Conservation (phyloP, 2,113 vertebrate genomes). For the Amia ocellicauda region DNA sequence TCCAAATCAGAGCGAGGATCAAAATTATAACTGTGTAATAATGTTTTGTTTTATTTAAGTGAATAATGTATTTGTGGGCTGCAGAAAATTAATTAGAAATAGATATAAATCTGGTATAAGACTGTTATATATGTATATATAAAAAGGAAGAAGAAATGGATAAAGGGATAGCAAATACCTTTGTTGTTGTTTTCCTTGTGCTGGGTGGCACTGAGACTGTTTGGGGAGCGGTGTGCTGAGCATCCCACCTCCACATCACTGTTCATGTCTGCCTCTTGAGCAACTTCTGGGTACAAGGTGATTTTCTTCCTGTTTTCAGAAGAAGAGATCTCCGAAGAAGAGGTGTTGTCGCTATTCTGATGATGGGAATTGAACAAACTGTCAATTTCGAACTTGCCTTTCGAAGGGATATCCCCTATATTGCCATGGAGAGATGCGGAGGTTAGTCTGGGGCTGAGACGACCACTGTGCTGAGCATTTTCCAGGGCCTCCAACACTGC, state of each 20-base stretch:
- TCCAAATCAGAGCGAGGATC: no score
- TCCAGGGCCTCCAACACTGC: constrained; percentile 97
- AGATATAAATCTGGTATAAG: no score
- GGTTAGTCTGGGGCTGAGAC: constrained; percentile 92
- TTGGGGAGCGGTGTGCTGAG: constrained; percentile 86
- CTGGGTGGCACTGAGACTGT: constrained; percentile 70
- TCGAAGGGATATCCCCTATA: constrained; percentile 85
- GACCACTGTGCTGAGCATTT: constrained; percentile 94
- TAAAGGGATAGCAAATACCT: constrained; percentile 76
- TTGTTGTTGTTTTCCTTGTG: constrained; percentile 96
- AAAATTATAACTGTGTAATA: no score
- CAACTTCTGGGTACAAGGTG: constrained; percentile 88
- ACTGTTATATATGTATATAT: no score
- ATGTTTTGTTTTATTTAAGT: no score
- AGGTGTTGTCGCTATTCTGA: constrained; percentile 76
- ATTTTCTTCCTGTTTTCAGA: constrained; percentile 92
- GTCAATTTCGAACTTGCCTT: constrained; percentile 99
- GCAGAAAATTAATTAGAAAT: no score
- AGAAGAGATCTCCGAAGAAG: constrained; percentile 82
- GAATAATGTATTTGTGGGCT: no score
- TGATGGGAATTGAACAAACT: constrained; percentile 88
- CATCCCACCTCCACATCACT: constrained; percentile 99
- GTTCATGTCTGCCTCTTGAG: constrained; percentile 92
- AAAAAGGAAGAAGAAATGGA: no score
- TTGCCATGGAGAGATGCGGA: constrained; percentile 88